Percentiles rank a stretch among this genome's conserved stretches.
Conservation (phyloP, 2,113 vertebrate species). For the Percina caprodes region DNA sequence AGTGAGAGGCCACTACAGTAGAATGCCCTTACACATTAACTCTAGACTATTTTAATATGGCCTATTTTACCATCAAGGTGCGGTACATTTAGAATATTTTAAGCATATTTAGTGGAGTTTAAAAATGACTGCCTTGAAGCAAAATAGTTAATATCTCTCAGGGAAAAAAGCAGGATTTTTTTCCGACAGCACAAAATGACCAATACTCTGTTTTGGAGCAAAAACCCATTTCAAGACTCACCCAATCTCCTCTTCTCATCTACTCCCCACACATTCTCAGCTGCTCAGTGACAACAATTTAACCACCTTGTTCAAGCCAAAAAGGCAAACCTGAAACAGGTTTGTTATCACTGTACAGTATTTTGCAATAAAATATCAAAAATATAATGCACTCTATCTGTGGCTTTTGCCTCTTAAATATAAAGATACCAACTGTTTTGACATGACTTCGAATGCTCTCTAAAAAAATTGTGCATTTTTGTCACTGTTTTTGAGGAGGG, state of each 20-base stretch:
- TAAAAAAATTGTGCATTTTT: neutral
- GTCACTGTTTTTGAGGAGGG: neutral
- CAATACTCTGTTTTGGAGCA: constrained; percentile 28
- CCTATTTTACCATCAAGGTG: constrained; percentile 1
- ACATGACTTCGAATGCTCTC: neutral
- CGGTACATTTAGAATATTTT: neutral
- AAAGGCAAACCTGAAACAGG: neutral
- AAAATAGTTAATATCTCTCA: constrained; percentile 6
- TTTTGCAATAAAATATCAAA: neutral
- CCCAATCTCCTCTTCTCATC: constrained; percentile 42
- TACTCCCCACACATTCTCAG: constrained; percentile 24
- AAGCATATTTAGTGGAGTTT: neutral
- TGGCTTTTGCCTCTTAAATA: neutral
- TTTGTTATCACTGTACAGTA: neutral
- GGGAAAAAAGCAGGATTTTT: constrained; percentile 2
- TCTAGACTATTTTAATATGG: constrained; percentile 17
- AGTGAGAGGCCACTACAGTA: constrained; percentile 14
- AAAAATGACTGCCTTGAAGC: neutral
- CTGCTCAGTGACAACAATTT: neutral
- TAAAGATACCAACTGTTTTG: neutral
- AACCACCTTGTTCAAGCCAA: constrained; percentile 6
- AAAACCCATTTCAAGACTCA: constrained; percentile 56
- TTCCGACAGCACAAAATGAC: constrained; percentile 39
- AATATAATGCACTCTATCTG: neutral
- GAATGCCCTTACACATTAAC: constrained; percentile 1